Base-by-base conservation (phyloP, 2,113 vertebrate species). In the Festucalex cinctus region DNA sequence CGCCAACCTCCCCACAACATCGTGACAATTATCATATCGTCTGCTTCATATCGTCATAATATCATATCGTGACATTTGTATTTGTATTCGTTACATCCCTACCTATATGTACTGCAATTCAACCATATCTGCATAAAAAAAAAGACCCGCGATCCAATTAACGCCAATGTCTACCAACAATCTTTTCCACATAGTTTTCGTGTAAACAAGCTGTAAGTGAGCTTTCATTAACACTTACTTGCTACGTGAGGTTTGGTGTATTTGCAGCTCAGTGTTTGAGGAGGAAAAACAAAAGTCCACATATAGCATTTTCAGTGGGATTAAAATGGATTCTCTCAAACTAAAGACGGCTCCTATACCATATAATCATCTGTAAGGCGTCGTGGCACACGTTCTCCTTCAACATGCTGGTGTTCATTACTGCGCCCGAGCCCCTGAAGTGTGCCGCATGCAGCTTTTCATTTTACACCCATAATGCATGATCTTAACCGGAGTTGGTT, bases 291-390 rank as follows among this genome's bases (percentile, higher is more conserved):
- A n/a, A 83, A 77, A 74, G 65, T 84, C 76, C 72, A 74, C 70
- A 74, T 54, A 74, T 24, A 41, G 69, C 75, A 64, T 83, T 69
- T 69, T 81, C 46, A 69, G 58, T 76, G 56, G 86, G 88, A 86
- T 90, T 89, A 77, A 72, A 82, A 85, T 65, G 78, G 81, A 87
- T 86, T 81, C 85, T 70, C 61, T 76, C 67, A 80, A n/a, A 81
- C 65, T 77, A 77, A 78, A 76, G 70, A 63, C 70, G 54, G 73
- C 66, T 65, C 13, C 57, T 80, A 74, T 67, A 80, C 19, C 65
- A 56, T 32, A 64, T 74, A 83, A 68, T 73, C 64, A 78, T 66
- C 75, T 74, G 48, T 12, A 70, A 73, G 65, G 61, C 48, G 58
- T 62, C 60, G 12, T 61, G 36, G 36, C 20, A 6, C 36, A 36